Percentiles rank a stretch among this genome's conserved stretches.
Conservation (phyloP, 2,888 invertebrate genomes). For the Tenthredo mesomela region DNA sequence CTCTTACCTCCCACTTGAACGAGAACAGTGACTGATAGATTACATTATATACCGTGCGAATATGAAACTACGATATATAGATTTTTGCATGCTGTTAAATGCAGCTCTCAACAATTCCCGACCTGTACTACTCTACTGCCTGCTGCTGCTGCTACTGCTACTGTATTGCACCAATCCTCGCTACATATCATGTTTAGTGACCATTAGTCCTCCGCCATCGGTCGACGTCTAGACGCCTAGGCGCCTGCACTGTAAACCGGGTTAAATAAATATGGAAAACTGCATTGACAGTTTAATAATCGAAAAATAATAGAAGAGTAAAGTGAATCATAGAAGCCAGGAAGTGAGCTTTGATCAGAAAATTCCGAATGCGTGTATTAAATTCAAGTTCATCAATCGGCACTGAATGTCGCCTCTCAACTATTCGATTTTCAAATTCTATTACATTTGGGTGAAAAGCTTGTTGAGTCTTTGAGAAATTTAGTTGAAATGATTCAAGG, state of each 20-base stretch:
- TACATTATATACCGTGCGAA: background rate
- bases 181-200: conserved; percentile 51
- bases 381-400: background rate
- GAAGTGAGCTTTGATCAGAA: background rate
- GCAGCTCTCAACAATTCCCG: conserved; percentile 23
- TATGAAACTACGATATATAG: background rate
- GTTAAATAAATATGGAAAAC: conserved; percentile 27
- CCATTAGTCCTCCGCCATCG: conserved; percentile 41
- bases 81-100: conserved; percentile 39
- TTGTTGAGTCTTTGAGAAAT: too few relatives aligned
- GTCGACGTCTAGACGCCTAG: conserved; percentile 43
- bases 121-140: background rate
- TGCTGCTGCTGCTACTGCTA: background rate
- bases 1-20: background rate
- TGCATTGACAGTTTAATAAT: background rate
- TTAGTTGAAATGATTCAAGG: too few relatives aligned
- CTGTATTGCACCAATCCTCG: conserved; percentile 29
- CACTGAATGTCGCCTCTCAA: too few relatives aligned
- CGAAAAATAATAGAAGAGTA: background rate
- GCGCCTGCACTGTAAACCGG: conserved; percentile 16
- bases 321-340: background rate
- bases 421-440: too few relatives aligned
- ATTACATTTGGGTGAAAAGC: too few relatives aligned
- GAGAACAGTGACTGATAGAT: background rate
- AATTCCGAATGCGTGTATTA: background rate